Base-by-base conservation (phyloP, 2,797 vertebrate species). In the Coracias cyanogaster region DNA sequence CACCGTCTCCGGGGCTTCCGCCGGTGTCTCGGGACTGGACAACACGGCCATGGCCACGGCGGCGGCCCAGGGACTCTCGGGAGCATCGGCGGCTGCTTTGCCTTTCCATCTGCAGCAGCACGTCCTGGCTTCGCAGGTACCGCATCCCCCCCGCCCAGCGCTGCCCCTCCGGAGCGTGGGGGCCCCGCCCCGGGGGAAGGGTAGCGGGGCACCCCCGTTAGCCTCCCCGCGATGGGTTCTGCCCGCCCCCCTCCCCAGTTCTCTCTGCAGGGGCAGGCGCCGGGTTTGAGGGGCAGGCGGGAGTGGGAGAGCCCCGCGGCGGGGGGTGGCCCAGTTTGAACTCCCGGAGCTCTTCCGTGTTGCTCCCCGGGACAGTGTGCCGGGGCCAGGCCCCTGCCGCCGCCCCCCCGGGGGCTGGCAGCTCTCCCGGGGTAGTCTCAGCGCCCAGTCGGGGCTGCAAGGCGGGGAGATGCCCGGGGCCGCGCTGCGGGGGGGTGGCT, bases 71-170 rank as follows among this genome's bases (percentile, higher is more conserved):
- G 98, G 99, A 98, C 97, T 99, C 86, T 97, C 98, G 5, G 99
- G 99, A 82, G 98, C 98, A 3, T 98, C 98, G 1, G 98, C 98
- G 1, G 98, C 98, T 29, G 98, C 99, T 70, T 96, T 99, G 91
- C 99, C 99, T 37, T 99, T 99, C 95, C 99, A 99, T 97, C 98
- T 99, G 94, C 99, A 99, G 97, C 99, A 99, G 96, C 99, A 99
- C 24, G 98, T 99, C 96, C 97, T 99, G 97, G 99, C 99, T 76
- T 99, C 99, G 1, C 99, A 99, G 99, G 99, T 99, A 99, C 97
- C 0, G 69, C 81, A 1, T 1, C 12, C 25, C 28, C 8, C 10
- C 6, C 5, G 25, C 6, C 31, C 41, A 28, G 7, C 15, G 8
- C 58, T 70, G n/a, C 37, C 37, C n/a, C 37, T 25, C 31, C 2